Conservation (phyloP, 2,888 invertebrate species). For the Choreutis nemorana region DNA sequence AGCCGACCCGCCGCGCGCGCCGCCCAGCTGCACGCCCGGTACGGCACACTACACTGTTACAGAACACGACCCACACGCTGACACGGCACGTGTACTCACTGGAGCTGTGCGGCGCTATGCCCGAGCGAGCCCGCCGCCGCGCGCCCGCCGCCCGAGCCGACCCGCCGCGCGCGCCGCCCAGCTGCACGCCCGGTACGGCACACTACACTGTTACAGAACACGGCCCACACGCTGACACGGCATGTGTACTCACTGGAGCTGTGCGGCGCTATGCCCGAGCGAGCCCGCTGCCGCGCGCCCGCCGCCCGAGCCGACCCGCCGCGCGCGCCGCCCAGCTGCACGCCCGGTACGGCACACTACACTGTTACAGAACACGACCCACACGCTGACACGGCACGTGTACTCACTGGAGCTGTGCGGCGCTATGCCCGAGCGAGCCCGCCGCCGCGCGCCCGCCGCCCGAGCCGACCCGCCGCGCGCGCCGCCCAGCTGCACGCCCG, state of each 20-base stretch:
- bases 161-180: constrained; percentile 22
- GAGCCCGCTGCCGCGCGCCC: constrained; percentile 14
- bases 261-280: no score
- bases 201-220: no score
- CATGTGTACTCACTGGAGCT: no score
- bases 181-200: neutral
- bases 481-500: constrained; percentile 1
- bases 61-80: constrained; percentile 23
- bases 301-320: constrained; percentile 19
- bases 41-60: constrained; percentile 18
- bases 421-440: constrained; percentile 14
- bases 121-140: constrained; percentile 13
- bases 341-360: no score
- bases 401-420: no score
- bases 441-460: constrained; percentile 15
- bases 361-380: no score
- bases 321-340: constrained; percentile 13
- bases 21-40: constrained; percentile 12
- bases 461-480: constrained; percentile 21
- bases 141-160: constrained; percentile 14
- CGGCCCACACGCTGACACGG: no score
- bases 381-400: no score
- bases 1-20: constrained; percentile 13
- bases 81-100: no score
- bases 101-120: no score